phyloP scores from a whole-genome alignment of 2,888 invertebrate species.

The Bombylius major region DNA sequence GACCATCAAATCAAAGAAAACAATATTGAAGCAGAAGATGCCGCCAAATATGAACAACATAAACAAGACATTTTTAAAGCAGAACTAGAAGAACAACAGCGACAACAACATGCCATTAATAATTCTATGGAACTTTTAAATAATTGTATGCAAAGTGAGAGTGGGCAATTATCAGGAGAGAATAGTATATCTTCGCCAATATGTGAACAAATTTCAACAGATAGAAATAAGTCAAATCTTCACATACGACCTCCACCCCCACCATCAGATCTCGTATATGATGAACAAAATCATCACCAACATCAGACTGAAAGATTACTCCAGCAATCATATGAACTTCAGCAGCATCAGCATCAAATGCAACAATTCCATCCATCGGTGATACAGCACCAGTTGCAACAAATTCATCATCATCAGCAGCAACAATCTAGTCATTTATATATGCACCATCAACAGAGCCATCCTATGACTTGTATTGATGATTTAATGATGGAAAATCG shows the following conservation, averaged over 20 bases:
- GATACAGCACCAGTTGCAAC: slow-evolving; percentile 21
- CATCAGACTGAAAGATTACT: background rate
- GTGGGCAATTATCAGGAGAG: background rate
- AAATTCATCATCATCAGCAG: slow-evolving; percentile 19
- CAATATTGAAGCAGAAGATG: background rate
- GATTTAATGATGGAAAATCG: slow-evolving; percentile 32
- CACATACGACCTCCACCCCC: background rate
- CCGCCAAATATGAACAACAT: background rate
- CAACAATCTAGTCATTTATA: slow-evolving; percentile 10
- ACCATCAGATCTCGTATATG: background rate
- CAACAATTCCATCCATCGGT: slow-evolving; percentile 3
- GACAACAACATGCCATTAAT: background rate
- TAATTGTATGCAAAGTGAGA: background rate
- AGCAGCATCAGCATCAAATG: slow-evolving; percentile 11
- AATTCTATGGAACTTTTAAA: background rate
- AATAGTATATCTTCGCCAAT: background rate
- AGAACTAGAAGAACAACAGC: background rate
- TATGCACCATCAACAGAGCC: slow-evolving; percentile 14
- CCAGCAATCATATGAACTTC: background rate
- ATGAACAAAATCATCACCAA: slow-evolving; percentile 5
- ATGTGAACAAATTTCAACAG: background rate
- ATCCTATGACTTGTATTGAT: slow-evolving; percentile 18
- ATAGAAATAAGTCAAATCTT: background rate
- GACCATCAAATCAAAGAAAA: background rate
- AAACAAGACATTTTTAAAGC: background rate